phyloP scores from a whole-genome alignment of 2,113 vertebrate genomes.

The Ellobius talpinus region DNA sequence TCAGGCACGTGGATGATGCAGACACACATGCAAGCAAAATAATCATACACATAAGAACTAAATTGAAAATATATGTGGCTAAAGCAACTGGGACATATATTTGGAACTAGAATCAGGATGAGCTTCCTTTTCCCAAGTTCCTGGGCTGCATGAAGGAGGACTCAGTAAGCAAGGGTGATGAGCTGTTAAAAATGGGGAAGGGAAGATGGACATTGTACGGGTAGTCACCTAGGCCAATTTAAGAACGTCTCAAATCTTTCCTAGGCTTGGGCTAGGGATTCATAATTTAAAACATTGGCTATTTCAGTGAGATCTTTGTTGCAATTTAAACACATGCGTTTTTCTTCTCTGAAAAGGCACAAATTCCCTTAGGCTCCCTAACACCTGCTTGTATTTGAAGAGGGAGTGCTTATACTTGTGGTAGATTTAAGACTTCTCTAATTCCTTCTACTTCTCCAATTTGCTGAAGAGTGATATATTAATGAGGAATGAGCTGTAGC shows the following conservation, averaged over 20 bases:
- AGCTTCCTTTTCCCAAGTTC: background rate
- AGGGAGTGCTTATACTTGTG: background rate
- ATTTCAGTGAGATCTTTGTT: background rate
- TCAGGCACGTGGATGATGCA: background rate
- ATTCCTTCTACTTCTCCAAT: slow-evolving; percentile 12
- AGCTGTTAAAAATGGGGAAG: background rate
- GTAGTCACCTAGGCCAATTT: background rate
- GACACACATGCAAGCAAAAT: background rate
- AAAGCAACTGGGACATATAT: background rate
- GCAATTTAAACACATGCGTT: slow-evolving; percentile 18
- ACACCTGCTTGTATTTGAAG: slow-evolving; percentile 4
- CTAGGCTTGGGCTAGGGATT: background rate
- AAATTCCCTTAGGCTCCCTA: background rate
- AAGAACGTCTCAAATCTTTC: background rate
- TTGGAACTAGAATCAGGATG: background rate
- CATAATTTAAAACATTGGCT: background rate
- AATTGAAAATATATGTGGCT: background rate
- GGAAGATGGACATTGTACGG: background rate
- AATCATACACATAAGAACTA: background rate
- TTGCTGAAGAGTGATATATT: background rate
- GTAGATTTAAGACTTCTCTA: background rate
- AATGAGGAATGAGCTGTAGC: background rate
- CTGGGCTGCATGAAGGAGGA: background rate
- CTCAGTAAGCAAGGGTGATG: background rate
- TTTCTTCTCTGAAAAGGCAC: slow-evolving; percentile 8